A percentile compares a stretch with the other conserved stretches of the same genome.
phyloP scores from a whole-genome alignment of 2,797 vertebrate genomes.

The Coregonus ussuriensis region DNA sequence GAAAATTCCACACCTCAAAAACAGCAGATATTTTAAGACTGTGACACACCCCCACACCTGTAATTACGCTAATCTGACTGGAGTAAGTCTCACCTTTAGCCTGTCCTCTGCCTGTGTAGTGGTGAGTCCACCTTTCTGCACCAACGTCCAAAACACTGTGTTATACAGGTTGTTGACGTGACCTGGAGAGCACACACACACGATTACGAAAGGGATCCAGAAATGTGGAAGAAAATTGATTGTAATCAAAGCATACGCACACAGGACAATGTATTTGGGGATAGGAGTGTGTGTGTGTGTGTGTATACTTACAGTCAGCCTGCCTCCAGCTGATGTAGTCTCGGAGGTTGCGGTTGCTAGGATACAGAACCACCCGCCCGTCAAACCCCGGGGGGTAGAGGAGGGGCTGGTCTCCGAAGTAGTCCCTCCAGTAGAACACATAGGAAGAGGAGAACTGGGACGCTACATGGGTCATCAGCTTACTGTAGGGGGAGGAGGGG shows the following conservation, averaged over 20 bases:
- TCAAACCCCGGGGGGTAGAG: slow-evolving; percentile 94
- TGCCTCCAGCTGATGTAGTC: slow-evolving; percentile 99
- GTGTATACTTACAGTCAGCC: slow-evolving; percentile 88
- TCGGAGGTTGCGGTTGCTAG: slow-evolving; percentile 88
- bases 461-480: slow-evolving; percentile 95
- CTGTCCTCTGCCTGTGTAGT: slow-evolving; percentile 86
- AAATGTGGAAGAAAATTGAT: no score
- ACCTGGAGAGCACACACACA: slow-evolving; percentile 70
- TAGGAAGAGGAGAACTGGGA: slow-evolving; percentile 97
- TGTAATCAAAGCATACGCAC: neutral
- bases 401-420: slow-evolving; percentile 88
- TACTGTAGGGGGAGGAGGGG: slow-evolving; percentile 73
- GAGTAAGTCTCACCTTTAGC: slow-evolving; percentile 77
- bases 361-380: slow-evolving; percentile 93
- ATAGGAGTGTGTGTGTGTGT: neutral
- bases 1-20: neutral
- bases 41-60: neutral
- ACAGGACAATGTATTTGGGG: neutral
- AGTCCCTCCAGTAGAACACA: slow-evolving; percentile 96
- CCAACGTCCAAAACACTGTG: slow-evolving; percentile 94
- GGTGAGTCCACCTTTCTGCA: slow-evolving; percentile 87
- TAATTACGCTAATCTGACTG: neutral
- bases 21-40: neutral
- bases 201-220: neutral
- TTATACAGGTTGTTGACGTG: slow-evolving; percentile 98